These are phyloP conservation scores for Archips xylosteana DNA, from an alignment of 2,888 invertebrate genomes.

Conservation along the genomic window DNA sequence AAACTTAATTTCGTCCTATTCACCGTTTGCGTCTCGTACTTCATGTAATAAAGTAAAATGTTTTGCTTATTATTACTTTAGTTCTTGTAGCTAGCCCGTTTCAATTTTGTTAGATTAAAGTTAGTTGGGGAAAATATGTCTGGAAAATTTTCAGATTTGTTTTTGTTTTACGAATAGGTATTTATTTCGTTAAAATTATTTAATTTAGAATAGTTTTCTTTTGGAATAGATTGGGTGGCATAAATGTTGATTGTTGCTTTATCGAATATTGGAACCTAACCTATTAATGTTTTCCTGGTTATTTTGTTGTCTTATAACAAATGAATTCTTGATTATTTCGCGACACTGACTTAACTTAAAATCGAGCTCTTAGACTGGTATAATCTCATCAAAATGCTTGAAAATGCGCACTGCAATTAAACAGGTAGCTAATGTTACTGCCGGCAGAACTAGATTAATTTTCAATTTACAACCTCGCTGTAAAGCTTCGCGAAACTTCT, in stretches of 20 bases:
- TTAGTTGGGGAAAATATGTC: background rate
- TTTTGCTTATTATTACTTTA: constrained; percentile 33
- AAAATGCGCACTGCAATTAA: constrained; percentile 17
- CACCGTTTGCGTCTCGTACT: constrained; percentile 43
- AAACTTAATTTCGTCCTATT: constrained; percentile 6
- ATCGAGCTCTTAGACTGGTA: background rate
- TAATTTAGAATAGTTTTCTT: background rate
- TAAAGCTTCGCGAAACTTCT: constrained; percentile 33
- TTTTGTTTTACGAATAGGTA: background rate
- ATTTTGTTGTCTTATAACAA: background rate
- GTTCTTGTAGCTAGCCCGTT: background rate
- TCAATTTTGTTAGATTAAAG: background rate
- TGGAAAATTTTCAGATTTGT: background rate
- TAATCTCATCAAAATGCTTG: constrained; percentile 7
- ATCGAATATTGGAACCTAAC: background rate
- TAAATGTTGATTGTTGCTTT: background rate
- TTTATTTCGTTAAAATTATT: background rate
- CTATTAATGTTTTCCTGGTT: background rate
- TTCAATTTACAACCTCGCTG: constrained; percentile 42
- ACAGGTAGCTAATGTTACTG: constrained; percentile 32
- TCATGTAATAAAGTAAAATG: constrained; percentile 56
- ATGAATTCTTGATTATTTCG: background rate
- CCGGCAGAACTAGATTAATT: constrained; percentile 41
- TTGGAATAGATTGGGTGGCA: background rate
- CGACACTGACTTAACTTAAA: background rate